Base-by-base conservation (phyloP, 2,888 invertebrate genomes). In the Mycalesis mineus region DNA sequence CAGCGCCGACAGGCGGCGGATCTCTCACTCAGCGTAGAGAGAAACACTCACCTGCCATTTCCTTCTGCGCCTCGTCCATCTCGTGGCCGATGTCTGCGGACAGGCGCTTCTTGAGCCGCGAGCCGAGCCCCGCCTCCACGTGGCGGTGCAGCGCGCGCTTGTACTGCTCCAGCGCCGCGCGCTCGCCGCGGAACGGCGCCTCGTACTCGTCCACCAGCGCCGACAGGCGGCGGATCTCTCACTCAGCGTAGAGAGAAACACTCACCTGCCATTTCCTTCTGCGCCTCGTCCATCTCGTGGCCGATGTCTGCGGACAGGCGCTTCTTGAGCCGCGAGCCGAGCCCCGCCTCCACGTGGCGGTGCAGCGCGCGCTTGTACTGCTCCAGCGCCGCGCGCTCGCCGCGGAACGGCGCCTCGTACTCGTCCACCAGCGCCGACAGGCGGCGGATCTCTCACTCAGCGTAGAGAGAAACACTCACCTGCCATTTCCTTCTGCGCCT, bases 181-280 rank as follows among this genome's bases (percentile, higher is more conserved):
- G 93, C 71, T 98, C 97, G 0, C 96, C 91, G 70, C 97, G 68
- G 90, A 99, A 99, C 7, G 96, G 95, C 64, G 95, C 91, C 70
- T 94, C 95, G 88, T 98, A 98, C 80, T 98, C 98, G 86, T 99
- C 98, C 54, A 99, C 96, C 13, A 99, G 91, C 11, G 96, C 95
- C 0, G 96, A 95, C 55, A 99, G 91, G 5, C 98, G 93, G 9
- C 97, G 93, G 72, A 99, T 99, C 92, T 99, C 99, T 79, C 99
- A 79, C 95, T 97, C 41, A 99, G 91, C 1, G 99, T 98, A n/a
- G n/a, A n/a, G 75, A 95, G 94, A 0, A 97, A 96, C 5, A 97
- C n/a, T n/a, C n/a, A n/a, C 94, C 93, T 94, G 78, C n/a, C n/a
- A n/a, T n/a, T n/a, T n/a, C n/a, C n/a, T n/a, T n/a, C n/a, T n/a